These are phyloP conservation scores for Enteromius treurensis DNA, from an alignment of 2,797 vertebrate genomes.

Conservation along the genomic window DNA sequence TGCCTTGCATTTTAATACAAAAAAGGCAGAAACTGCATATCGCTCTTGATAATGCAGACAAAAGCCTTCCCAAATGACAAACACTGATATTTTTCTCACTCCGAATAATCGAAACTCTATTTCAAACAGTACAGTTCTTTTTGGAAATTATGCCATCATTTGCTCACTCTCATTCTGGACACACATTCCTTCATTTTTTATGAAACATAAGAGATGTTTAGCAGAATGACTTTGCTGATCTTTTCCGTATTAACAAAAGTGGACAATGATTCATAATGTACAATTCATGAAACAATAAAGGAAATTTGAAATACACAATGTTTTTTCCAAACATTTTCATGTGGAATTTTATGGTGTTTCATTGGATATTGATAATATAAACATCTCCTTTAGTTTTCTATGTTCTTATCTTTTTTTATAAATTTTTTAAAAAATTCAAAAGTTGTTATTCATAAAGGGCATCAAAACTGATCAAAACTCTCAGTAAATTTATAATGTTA, in stretches of 20 bases:
- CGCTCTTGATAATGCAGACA: background rate
- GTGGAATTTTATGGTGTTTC: background rate
- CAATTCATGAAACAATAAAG: background rate
- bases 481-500: background rate
- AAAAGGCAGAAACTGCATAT: slow-evolving; percentile 4
- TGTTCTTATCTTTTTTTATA: background rate
- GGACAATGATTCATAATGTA: background rate
- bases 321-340: background rate
- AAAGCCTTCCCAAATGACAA: background rate
- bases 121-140: background rate
- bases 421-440: background rate
- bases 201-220: background rate
- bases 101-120: background rate
- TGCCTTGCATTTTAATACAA: slow-evolving; percentile 22
- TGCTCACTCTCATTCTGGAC: background rate
- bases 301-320: background rate
- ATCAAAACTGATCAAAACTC: background rate
- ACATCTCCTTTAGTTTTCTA: background rate
- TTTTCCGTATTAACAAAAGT: background rate
- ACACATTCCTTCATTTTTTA: background rate
- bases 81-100: background rate
- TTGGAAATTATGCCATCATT: background rate
- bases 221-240: background rate
- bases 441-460: background rate
- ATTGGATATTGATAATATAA: background rate